A percentile compares a stretch with the other conserved stretches of the same genome.
phyloP scores from a whole-genome alignment of 1,140 invertebrate genomes.

The Heliconius melpomene region DNA sequence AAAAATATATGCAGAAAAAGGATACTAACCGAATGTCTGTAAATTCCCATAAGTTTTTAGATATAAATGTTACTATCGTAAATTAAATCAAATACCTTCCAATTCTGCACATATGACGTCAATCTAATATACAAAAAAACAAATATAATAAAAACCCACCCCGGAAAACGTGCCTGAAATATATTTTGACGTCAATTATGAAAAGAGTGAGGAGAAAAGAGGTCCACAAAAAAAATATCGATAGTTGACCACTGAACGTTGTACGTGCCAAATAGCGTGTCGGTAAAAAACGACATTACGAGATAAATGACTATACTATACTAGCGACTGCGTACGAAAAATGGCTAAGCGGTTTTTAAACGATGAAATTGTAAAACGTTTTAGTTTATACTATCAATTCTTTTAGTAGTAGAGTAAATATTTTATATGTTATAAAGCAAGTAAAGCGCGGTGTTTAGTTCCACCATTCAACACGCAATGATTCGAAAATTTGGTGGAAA shows the following conservation, averaged over 20 bases:
- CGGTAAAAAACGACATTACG: constrained; percentile 10
- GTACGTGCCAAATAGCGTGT: constrained; percentile 27
- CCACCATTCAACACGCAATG: no score
- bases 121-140: not conserved
- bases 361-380: not conserved
- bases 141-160: not conserved
- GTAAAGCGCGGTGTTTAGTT: no score
- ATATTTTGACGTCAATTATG: constrained; percentile 23
- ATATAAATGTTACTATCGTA: no score
- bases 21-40: no score
- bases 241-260: not conserved
- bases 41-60: no score
- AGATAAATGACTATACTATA: constrained; percentile 16
- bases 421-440: not conserved
- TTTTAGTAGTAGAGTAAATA: not conserved
- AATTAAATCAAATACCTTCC: no score
- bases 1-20: no score
- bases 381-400: not conserved
- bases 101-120: no score
- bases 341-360: not conserved
- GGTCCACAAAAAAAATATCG: constrained; percentile 18
- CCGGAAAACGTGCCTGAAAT: not conserved
- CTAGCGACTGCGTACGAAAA: constrained; percentile 11
- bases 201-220: constrained; percentile 12
- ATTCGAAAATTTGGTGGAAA: no score